Percentiles rank a stretch among this genome's conserved stretches.
Evolutionary conservation across 92 coral and sea anemone genomes (phyloP).

Genomic region (Siderastrea siderea): DNA sequence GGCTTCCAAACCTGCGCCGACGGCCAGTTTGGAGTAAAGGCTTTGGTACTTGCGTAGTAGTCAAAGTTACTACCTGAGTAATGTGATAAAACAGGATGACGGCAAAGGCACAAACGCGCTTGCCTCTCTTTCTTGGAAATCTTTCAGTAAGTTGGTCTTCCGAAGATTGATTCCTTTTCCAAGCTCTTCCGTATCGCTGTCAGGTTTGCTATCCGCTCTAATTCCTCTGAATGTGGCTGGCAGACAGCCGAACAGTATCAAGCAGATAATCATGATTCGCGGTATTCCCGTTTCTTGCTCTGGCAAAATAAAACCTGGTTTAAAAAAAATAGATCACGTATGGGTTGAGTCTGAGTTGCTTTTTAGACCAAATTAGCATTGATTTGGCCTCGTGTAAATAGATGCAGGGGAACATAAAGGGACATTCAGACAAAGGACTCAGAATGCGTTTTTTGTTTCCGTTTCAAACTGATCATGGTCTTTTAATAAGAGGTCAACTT

Average conservation of each 20-base stretch:
- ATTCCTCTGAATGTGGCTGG: neutral
- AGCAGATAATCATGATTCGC: neutral
- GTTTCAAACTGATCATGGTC: too few species aligned
- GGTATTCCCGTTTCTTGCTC: neutral
- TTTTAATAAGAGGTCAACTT: too few species aligned
- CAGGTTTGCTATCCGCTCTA: neutral
- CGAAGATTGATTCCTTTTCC: neutral
- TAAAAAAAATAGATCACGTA: neutral
- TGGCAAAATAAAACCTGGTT: too few species aligned
- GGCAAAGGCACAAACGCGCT: neutral
- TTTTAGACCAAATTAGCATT: too few species aligned
- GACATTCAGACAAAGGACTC: too few species aligned
- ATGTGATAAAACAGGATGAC: neutral
- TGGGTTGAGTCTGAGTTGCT: too few species aligned
- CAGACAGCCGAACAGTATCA: neutral
- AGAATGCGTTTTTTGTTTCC: too few species aligned
- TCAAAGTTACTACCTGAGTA: too few species aligned
- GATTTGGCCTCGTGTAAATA: too few species aligned
- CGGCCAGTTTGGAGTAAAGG: slow-evolving; percentile 19
- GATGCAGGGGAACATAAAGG: too few species aligned
- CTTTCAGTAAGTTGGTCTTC: neutral
- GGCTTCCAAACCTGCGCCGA: slow-evolving; percentile 18
- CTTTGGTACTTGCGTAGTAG: too few species aligned
- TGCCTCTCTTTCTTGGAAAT: neutral
- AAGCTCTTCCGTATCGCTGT: neutral